Conservation (phyloP, 2,797 vertebrate species). For the Betta splendens region DNA sequence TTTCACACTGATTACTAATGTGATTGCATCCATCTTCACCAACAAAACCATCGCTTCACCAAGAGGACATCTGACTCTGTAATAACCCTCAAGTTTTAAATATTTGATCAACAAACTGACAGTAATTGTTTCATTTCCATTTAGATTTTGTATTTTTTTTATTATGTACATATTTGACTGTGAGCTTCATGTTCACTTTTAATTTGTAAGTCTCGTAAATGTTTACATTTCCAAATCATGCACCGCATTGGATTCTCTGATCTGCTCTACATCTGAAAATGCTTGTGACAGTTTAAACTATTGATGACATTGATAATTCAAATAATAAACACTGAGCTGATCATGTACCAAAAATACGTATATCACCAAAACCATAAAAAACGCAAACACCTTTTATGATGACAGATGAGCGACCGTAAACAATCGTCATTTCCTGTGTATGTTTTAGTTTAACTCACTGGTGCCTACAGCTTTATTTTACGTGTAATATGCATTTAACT, state of each 20-base stretch:
- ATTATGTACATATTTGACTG: conserved; percentile 45
- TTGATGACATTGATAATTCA: no score
- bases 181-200: conserved; percentile 23
- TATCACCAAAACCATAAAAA: neutral
- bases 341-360: conserved; percentile 2
- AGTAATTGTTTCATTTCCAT: conserved; percentile 19
- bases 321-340: no score
- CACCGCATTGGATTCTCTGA: neutral
- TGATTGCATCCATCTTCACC: neutral
- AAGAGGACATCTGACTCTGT: neutral
- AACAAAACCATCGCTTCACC: neutral
- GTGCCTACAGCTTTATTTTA: conserved; percentile 22
- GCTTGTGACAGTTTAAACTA: neutral
- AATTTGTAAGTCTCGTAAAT: conserved; percentile 1
- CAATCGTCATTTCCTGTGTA: conserved; percentile 7
- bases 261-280: conserved; percentile 38
- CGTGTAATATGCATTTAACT: conserved; percentile 23
- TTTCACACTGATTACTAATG: conserved; percentile 56
- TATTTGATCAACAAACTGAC: conserved; percentile 5
- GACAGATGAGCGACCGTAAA: neutral
- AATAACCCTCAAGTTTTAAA: conserved; percentile 23
- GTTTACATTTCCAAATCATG: conserved; percentile 24
- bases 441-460: conserved; percentile 22
- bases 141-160: conserved; percentile 19
- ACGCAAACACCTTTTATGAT: no score